These are phyloP conservation scores for Pseudocheirus occidentalis DNA, from an alignment of 2,797 vertebrate species.

Conservation along the genomic window DNA sequence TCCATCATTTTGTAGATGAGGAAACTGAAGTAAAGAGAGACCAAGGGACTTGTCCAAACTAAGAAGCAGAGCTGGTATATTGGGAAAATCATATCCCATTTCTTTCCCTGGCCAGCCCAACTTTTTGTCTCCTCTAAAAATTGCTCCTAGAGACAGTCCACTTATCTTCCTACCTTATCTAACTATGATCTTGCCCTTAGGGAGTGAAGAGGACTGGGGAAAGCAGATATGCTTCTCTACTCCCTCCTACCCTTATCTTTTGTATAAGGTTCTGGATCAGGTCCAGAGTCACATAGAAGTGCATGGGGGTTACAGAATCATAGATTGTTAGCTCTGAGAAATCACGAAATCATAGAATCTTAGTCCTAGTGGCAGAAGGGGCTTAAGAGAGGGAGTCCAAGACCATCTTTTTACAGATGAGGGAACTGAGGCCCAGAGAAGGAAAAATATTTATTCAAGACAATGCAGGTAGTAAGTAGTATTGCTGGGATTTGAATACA, in stretches of 20 bases:
- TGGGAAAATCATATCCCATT: not conserved
- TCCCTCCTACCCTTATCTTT: not conserved
- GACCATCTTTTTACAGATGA: not conserved
- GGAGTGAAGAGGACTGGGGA: not conserved
- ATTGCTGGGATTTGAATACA: not conserved
- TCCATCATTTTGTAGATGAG: not conserved
- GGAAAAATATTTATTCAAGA: not conserved
- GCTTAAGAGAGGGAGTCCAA: not conserved
- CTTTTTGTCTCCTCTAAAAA: not conserved
- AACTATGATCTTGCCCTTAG: not conserved
- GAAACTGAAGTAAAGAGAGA: not conserved
- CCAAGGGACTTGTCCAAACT: not conserved
- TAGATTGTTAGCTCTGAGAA: not conserved
- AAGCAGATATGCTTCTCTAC: no score
- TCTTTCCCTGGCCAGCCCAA: not conserved
- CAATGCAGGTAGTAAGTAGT: not conserved
- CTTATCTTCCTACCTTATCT: not conserved
- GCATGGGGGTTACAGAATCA: not conserved
- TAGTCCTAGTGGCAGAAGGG: not conserved
- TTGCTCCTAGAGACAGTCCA: not conserved
- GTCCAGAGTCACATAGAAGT: not conserved
- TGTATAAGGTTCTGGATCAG: not conserved
- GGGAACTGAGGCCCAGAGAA: not conserved
- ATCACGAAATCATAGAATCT: not conserved
- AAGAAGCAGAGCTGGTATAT: not conserved